Conservation (phyloP, 2,888 invertebrate genomes). For the Dynastes tityus region DNA sequence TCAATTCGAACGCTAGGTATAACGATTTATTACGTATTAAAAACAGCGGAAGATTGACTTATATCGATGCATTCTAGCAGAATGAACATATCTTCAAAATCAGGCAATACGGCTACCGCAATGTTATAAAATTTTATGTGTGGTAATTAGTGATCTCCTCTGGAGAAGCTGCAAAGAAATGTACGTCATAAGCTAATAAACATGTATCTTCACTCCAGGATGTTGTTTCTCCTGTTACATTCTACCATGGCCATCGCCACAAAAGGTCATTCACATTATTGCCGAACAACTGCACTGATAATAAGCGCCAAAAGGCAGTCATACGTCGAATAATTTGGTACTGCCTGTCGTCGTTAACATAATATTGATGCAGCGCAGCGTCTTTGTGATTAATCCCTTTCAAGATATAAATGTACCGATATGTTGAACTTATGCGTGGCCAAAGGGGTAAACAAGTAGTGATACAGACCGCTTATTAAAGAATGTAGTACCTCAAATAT, state of each 20-base stretch:
- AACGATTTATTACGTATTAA: background rate
- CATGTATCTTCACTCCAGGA: constrained; percentile 7
- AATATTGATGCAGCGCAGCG: constrained; percentile 6
- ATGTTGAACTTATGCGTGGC: background rate
- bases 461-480: background rate
- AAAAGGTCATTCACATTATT: constrained; percentile 22
- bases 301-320: background rate
- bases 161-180: background rate
- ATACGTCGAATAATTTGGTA: background rate
- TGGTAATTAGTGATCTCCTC: background rate
- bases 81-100: no score
- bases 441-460: background rate
- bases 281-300: constrained; percentile 14
- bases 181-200: constrained; percentile 4
- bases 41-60: background rate
- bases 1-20: no score
- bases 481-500: background rate
- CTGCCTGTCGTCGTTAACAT: constrained; percentile 2
- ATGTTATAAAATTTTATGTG: constrained; percentile 8
- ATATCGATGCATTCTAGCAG: no score
- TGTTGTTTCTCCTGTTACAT: constrained; percentile 1
- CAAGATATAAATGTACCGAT: constrained; percentile 5
- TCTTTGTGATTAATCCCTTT: background rate
- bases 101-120: background rate
- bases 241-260: background rate